Percentiles rank a stretch among this genome's conserved stretches.
These are phyloP conservation scores for Dendrocincla tyrannina DNA, from an alignment of 2,797 vertebrate species.

Conservation along the genomic window DNA sequence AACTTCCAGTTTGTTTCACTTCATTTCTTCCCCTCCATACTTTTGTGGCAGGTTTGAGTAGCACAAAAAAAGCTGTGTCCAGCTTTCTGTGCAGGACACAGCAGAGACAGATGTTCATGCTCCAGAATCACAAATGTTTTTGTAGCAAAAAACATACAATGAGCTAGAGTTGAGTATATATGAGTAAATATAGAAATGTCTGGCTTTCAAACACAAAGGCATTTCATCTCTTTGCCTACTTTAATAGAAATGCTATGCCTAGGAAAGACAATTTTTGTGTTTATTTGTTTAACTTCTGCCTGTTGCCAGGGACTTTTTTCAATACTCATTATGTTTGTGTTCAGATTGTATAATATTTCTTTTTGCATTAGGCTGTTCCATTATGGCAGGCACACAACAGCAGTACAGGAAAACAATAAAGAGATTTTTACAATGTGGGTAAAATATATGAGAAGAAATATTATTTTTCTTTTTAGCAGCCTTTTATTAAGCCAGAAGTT, in stretches of 20 bases:
- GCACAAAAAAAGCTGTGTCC: no score
- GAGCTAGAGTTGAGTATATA: not conserved
- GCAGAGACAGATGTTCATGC: not conserved
- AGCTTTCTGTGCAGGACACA: not conserved
- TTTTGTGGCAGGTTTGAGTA: slow-evolving; percentile 29
- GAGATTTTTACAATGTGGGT: not conserved
- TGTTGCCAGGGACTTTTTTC: slow-evolving; percentile 32
- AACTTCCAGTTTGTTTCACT: not conserved
- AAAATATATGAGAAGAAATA: slow-evolving; percentile 22
- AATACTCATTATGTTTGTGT: slow-evolving; percentile 13
- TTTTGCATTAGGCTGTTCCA: slow-evolving; percentile 19
- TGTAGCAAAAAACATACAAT: not conserved
- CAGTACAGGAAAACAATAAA: not conserved
- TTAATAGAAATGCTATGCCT: slow-evolving; percentile 12
- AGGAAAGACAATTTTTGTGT: slow-evolving; percentile 16
- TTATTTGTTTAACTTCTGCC: slow-evolving; percentile 27
- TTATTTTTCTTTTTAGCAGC: not conserved
- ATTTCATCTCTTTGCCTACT: not conserved
- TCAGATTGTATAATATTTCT: slow-evolving; percentile 38
- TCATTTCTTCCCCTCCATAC: not conserved
- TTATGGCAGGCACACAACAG: not conserved
- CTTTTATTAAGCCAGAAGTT: slow-evolving; percentile 14
- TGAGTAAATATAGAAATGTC: not conserved
- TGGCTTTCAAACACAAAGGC: not conserved
- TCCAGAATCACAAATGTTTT: not conserved